Evolutionary conservation across 2,888 invertebrate species (phyloP), one percentile per base, ranked within the genome.

Genomic region (Hirtodrosophila confusa): DNA sequence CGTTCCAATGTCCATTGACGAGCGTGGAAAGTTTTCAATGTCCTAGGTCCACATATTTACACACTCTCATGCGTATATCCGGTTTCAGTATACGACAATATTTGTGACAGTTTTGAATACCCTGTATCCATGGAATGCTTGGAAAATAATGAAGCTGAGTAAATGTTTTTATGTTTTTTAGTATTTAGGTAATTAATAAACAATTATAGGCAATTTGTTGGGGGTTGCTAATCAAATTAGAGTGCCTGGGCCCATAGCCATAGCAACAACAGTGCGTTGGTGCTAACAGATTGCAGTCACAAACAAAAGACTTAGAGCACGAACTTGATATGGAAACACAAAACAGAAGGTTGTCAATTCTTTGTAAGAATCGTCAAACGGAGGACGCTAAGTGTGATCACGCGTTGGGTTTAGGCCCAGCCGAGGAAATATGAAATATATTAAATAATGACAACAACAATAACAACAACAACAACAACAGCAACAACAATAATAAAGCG

Each of bases 191-290:
- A 75, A 77, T 74, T 60, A 54, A 56, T 44, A 72, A 68, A 58
- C 37, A 73, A 80, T 76, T 83, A 67, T 62, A 44, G 44, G 4
- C n/a, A 66, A 67, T 75, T 83, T 45, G 66, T 69, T 47, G 43
- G 48, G 39, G 43, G 12, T 43, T 69, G 78, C 64, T 87, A 84
- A 84, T 87, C 51, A 24, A 87, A 72, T 84, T 85, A 85, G 80
- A 48, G 39, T 39, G 37, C 55, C 24, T 27, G 5, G 23, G 1
- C 23, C 23, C 8, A 17, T 33, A 41, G 12, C 11, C n/a, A 37
- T 61, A 45, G 31, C 40, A 60, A 65, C 47, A 45, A 55, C 29
- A 8, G 4, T n/a, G 5, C 41, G 54, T 27, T 50, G 33, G 50
- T 75, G 68, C 55, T 68, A 71, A 68, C 31, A 24, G 45, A 55